Evolutionary conservation across 37 sponge, comb jelly and placozoan genomes (phyloP), one percentile per base, ranked within the genome.

Genomic region (Dysidea cf. avara): DNA sequence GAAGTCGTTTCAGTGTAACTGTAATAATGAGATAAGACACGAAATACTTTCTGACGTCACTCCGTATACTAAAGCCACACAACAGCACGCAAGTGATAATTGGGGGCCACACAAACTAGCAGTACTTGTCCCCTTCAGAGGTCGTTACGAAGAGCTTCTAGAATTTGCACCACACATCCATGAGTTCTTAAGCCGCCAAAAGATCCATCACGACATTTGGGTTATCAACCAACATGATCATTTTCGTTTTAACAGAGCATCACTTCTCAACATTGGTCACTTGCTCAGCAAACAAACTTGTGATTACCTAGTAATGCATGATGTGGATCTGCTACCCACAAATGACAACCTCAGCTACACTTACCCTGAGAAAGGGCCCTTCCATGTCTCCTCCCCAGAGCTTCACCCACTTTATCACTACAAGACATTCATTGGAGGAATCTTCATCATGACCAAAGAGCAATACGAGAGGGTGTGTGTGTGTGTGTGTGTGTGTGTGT

Each of bases 401-500:
- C 81, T 96, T 21, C 96, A 96, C 72, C 96, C 96, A 24, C 71
- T 84, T 31, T 96, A 96, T 65, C 92, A 96, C 75, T 96, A 92
- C 58, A 65, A 78, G 73, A 89, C 74, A 0, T 96, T 86, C 72
- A 76, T 96, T 7, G 96, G 96, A 3, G 96, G 96, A 29, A 85
- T 96, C 18, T 56, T 96, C 5, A 52, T 79, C 7, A 53, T 96
- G 71, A 69, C 87, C 20, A 73, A 66, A 25, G 77, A 73, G 37
- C 93, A 96, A 64, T 94, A 76, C 86, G 80, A 80, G 65, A 58
- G 57, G 71, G 93, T 87, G 20, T n/a, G n/a, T n/a, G n/a, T 21
- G 61, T 1, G 9, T 34, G 18, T 20, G 14, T 68, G 48, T 47
- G 20, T 9, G 11, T 11, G 11, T 68, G 49, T 39, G 51, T 68